Percentiles rank a stretch among this genome's conserved stretches.
Evolutionary conservation across 2,888 invertebrate species (phyloP).

Genomic region (Aleiodes leptofemur): DNA sequence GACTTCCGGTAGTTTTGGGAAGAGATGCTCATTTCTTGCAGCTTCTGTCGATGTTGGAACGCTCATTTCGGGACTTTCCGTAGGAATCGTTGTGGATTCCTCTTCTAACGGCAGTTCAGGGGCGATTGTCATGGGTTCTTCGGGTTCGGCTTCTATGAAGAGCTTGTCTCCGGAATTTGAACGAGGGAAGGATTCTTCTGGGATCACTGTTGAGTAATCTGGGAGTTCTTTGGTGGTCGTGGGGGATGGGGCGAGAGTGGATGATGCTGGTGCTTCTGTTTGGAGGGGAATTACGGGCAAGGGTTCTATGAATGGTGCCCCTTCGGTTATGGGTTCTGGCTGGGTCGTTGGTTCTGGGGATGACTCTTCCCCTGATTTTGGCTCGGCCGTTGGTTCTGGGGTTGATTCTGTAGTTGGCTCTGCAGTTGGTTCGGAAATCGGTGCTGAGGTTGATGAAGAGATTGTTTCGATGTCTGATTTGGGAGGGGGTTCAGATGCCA

Average conservation of each 20-base stretch:
- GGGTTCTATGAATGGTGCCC: constrained; percentile 55
- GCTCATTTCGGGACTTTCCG: background rate
- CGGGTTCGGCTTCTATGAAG: constrained; percentile 28
- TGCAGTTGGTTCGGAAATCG: no score
- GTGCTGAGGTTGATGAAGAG: no score
- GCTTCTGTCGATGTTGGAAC: constrained; percentile 1
- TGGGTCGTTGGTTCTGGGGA: constrained; percentile 68
- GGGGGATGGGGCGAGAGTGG: constrained; percentile 57
- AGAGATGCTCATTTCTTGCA: constrained; percentile 33
- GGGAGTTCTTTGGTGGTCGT: constrained; percentile 55
- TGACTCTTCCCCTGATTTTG: constrained; percentile 58
- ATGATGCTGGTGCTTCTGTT: constrained; percentile 14
- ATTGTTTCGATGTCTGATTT: constrained; percentile 20
- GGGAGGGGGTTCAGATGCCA: constrained; percentile 59
- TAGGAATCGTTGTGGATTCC: constrained; percentile 40
- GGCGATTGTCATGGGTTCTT: constrained; percentile 25
- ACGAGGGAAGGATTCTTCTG: background rate
- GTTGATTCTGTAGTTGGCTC: constrained; percentile 57
- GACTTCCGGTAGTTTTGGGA: constrained; percentile 63
- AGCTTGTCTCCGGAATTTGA: background rate
- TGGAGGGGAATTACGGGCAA: constrained; percentile 45
- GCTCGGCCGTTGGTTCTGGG: constrained; percentile 66
- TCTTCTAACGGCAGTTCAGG: constrained; percentile 34
- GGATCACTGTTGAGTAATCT: constrained; percentile 51
- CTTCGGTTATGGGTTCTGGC: constrained; percentile 64